A percentile compares a stretch with the other conserved stretches of the same genome.
Evolutionary conservation across 2,797 vertebrate genomes (phyloP).

Genomic region (Melanotaenia trifasciata): DNA sequence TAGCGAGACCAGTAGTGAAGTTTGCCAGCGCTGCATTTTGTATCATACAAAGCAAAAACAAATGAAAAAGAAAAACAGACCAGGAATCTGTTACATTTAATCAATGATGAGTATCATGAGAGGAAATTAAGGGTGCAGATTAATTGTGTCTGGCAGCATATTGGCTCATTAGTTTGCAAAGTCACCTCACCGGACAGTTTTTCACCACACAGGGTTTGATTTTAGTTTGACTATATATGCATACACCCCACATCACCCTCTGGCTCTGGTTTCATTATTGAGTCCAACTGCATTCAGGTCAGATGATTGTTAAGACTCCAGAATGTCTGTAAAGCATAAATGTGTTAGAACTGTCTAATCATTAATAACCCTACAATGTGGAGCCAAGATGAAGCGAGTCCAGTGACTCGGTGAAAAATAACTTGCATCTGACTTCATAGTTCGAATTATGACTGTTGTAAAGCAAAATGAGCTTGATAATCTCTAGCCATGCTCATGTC

Average conservation of each 20-base stretch:
- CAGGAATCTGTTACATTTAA: constrained; percentile 64
- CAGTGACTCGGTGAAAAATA: background rate
- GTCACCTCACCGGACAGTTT: constrained; percentile 54
- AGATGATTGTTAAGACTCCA: constrained; percentile 8
- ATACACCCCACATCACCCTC: constrained; percentile 1
- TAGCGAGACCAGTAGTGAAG: constrained; percentile 33
- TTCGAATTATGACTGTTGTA: background rate
- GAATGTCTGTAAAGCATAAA: constrained; percentile 1
- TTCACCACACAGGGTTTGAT: constrained; percentile 47
- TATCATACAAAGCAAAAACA: constrained; percentile 22
- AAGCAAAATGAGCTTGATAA: background rate
- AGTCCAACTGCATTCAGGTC: constrained; percentile 22
- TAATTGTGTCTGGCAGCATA: constrained; percentile 62
- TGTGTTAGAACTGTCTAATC: background rate
- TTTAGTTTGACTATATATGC: constrained; percentile 39
- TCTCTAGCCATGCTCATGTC: no score
- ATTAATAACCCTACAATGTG: background rate
- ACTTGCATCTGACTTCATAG: background rate
- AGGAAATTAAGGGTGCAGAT: constrained; percentile 69
- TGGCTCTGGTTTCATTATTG: constrained; percentile 6
- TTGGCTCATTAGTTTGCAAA: constrained; percentile 70
- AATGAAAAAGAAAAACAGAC: constrained; percentile 28
- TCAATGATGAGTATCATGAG: constrained; percentile 68
- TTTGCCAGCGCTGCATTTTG: constrained; percentile 45
- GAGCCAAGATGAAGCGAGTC: background rate